A percentile compares a stretch with the other conserved stretches of the same genome.
Conservation (phyloP, 2,797 vertebrate species). For the Allobates femoralis region DNA sequence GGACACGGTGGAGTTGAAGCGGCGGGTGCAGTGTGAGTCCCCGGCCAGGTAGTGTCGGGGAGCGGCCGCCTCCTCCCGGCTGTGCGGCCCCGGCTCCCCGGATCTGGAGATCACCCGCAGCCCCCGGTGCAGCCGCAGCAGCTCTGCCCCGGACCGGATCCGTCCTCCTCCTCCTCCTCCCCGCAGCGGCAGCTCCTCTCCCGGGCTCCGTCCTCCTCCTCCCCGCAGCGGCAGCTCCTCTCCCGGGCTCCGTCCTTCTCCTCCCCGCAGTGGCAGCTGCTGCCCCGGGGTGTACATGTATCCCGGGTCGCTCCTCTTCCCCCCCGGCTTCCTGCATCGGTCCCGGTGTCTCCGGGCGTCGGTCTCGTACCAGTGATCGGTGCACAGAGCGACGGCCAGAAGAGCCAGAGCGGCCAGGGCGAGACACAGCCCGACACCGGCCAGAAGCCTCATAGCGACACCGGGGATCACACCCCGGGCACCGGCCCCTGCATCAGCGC, state of each 20-base stretch:
- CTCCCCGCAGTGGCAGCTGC: constrained; percentile 82
- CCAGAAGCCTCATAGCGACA: constrained; percentile 88
- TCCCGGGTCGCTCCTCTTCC: constrained; percentile 89
- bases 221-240: constrained; percentile 63
- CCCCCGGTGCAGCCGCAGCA: not conserved
- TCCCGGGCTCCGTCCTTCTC: constrained; percentile 1
- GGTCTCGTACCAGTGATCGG: constrained; percentile 93
- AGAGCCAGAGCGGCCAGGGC: constrained; percentile 86
- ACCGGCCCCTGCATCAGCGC: constrained; percentile 66
- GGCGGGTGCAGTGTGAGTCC: constrained; percentile 88
- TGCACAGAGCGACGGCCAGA: constrained; percentile 90
- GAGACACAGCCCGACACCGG: constrained; percentile 86
- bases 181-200: too few relatives aligned
- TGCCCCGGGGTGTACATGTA: constrained; percentile 90
- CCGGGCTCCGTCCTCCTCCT: too few relatives aligned
- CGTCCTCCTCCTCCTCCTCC: too few relatives aligned
- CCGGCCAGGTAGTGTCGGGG: constrained; percentile 77
- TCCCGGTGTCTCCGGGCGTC: constrained; percentile 89
- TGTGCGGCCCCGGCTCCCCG: not conserved
- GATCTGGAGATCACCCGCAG: constrained; percentile 31
- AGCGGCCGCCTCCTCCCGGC: constrained; percentile 70
- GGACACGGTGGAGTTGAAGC: constrained; percentile 89
- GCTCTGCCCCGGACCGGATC: too few relatives aligned
- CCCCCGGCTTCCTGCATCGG: constrained; percentile 88
- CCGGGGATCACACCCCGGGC: constrained; percentile 63